phyloP scores from a whole-genome alignment of 1,140 invertebrate species.

The Bombus pyrosoma region DNA sequence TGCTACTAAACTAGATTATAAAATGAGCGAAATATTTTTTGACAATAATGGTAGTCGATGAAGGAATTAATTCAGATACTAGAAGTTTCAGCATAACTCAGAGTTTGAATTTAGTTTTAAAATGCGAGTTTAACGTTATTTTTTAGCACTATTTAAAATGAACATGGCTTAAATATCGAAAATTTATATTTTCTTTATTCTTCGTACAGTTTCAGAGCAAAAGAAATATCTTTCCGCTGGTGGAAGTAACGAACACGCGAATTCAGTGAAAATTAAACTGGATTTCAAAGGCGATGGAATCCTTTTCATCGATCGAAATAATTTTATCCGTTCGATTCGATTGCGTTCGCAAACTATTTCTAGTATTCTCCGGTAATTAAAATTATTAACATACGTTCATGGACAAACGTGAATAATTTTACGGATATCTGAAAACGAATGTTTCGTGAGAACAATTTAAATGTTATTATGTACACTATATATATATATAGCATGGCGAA shows the following conservation, averaged over 20 bases:
- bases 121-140: too few relatives aligned
- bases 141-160: too few relatives aligned
- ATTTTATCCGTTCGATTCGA: background rate
- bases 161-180: background rate
- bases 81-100: too few relatives aligned
- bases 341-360: background rate
- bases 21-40: too few relatives aligned
- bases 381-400: constrained; percentile 3
- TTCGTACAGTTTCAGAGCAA: background rate
- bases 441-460: too few relatives aligned
- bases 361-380: background rate
- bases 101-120: too few relatives aligned
- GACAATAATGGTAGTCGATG: too few relatives aligned
- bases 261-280: background rate
- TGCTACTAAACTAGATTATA: too few relatives aligned
- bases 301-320: background rate
- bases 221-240: background rate
- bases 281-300: background rate
- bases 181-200: background rate
- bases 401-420: background rate
- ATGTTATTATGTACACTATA: too few relatives aligned
- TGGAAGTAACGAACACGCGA: background rate
- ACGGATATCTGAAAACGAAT: background rate
- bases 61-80: too few relatives aligned
- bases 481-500: too few relatives aligned